Evolutionary conservation across 2,797 vertebrate genomes (phyloP).

Genomic region (Galago senegalensis): DNA sequence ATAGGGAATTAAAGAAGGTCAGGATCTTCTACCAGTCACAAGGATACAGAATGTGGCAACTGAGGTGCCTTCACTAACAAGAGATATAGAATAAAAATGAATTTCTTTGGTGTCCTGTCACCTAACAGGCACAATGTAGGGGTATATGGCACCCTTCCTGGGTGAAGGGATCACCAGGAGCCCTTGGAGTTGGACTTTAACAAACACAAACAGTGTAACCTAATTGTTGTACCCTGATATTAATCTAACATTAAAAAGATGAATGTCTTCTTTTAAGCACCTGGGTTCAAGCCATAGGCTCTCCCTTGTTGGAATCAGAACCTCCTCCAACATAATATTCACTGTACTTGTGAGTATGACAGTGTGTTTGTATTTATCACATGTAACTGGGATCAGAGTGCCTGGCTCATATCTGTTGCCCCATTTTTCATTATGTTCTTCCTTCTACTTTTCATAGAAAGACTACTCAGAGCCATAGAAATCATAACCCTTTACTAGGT

Average conservation of each 20-base stretch:
- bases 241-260: not conserved
- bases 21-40: not conserved
- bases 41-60: not conserved
- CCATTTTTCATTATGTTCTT: not conserved
- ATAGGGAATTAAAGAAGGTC: constrained; percentile 1
- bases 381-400: not conserved
- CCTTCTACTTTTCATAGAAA: not conserved
- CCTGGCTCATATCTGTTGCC: not conserved
- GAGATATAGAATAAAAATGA: not conserved
- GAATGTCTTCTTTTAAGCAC: not conserved
- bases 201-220: too few species aligned
- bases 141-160: too few species aligned
- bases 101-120: not conserved
- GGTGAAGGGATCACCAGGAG: too few species aligned
- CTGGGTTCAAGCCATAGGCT: not conserved
- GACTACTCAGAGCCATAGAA: not conserved
- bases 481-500: not conserved
- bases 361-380: not conserved
- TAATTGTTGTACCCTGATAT: too few species aligned
- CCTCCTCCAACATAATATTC: not conserved
- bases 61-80: not conserved
- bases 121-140: too few species aligned
- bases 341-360: not conserved
- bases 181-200: too few species aligned
- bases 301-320: not conserved